Base-by-base conservation (phyloP, 1,140 invertebrate species). In the Oedothorax gibbosus region DNA sequence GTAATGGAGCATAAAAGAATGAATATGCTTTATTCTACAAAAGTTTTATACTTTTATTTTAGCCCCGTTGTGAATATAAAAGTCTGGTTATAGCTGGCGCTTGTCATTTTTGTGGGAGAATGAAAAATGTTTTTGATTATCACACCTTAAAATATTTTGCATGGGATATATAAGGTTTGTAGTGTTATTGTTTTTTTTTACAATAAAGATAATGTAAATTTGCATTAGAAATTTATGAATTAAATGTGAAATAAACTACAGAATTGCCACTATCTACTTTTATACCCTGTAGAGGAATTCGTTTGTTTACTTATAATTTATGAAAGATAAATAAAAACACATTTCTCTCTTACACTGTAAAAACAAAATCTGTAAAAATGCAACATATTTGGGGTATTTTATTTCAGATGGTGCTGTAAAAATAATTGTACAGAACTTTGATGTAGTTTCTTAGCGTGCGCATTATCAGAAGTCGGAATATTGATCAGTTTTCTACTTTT, bases 1-100 rank as follows among this genome's bases (percentile, higher is more conserved):
- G 49, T 18, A 68, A 68, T 79, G 77, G 56, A 10, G 62, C 49
- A 21, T 53, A 56, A 18, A 20, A n/a, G 64, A 21, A 79, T 79
- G 65, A 68, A 79, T 79, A 79, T 79, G 66, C 64, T n/a, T 18
- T 9, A 60, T 56, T 75, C 35, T 21, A 10, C 51, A 57, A 14
- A 75, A n/a, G 35, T 50, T 65, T 77, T 35, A 35, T 35, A 35
- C 35, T 35, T 21, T 21, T 68, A 18, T 21, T 77, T 77, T 64
- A 10, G 12, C 7, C 51, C 18, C 14, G 14, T 3, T 50, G 72
- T 53, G 54, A 35, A 57, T 20, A 57, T 35, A 77, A 77, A 77
- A n/a, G 49, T 18, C n/a, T 18, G 50, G 62, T 77, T 77, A 77
- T 77, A 64, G 62, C 53, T 6, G 35, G 53, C n/a, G 7, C 75